Percentiles rank a stretch among this genome's conserved stretches.
Conservation (phyloP, 2,888 invertebrate genomes). For the Nymphalis polychloros region DNA sequence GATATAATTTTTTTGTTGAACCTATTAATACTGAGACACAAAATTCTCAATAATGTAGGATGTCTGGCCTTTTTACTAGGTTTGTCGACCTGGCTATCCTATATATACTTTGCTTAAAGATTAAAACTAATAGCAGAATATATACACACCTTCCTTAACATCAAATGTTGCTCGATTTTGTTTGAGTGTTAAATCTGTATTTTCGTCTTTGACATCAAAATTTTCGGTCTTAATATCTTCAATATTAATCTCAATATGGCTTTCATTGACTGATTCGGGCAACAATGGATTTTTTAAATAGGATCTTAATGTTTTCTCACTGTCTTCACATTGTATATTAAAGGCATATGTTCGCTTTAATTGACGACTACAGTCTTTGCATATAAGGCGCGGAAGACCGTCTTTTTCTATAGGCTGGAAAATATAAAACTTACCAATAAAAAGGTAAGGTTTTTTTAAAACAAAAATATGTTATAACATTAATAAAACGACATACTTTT, state of each 20-base stretch:
- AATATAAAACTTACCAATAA: background rate
- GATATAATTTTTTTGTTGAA: too few species aligned
- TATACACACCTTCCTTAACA: slow-evolving; percentile 16
- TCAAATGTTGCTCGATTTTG: slow-evolving; percentile 26
- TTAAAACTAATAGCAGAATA: background rate
- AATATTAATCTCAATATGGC: slow-evolving; percentile 17
- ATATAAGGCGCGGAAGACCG: slow-evolving; percentile 65
- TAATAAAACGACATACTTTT: slow-evolving; percentile 51
- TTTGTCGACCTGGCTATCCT: too few species aligned
- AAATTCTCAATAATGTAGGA: too few species aligned
- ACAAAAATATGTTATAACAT: background rate
- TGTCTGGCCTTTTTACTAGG: too few species aligned
- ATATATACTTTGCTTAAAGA: too few species aligned
- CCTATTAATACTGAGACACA: too few species aligned
- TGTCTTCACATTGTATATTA: slow-evolving; percentile 63
- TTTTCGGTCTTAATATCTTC: slow-evolving; percentile 41
- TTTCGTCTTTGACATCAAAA: slow-evolving; percentile 40
- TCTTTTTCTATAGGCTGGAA: slow-evolving; percentile 63
- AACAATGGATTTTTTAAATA: slow-evolving; percentile 29
- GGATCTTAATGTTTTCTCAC: slow-evolving; percentile 56
- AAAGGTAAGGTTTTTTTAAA: background rate
- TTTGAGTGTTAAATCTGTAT: slow-evolving; percentile 13
- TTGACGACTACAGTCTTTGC: slow-evolving; percentile 67
- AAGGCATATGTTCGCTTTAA: slow-evolving; percentile 66
- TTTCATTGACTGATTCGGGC: slow-evolving; percentile 2